These are phyloP conservation scores for Drosophila phalerata DNA, from an alignment of 2,888 invertebrate genomes.

Conservation along the genomic window DNA sequence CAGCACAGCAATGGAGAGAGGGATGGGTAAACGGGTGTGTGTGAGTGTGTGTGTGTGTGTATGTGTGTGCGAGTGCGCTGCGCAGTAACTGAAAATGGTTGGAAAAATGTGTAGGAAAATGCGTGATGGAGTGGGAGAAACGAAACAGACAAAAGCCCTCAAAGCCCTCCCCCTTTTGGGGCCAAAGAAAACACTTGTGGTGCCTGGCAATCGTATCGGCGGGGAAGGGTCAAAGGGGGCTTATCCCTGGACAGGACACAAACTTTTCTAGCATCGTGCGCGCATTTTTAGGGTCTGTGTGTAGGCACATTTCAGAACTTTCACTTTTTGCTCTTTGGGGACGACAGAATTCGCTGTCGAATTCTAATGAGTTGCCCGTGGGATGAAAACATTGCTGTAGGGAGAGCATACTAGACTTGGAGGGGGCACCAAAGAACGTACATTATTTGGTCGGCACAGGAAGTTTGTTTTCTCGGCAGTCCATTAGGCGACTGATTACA, in stretches of 20 bases:
- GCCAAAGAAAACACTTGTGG: slow-evolving; percentile 63
- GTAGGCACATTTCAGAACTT: slow-evolving; percentile 64
- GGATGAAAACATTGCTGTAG: neutral
- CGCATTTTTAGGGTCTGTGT: slow-evolving; percentile 56
- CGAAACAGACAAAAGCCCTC: slow-evolving; percentile 1
- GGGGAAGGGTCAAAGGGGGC: neutral
- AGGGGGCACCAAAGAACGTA: slow-evolving; percentile 11
- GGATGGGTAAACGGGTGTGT: slow-evolving; percentile 36
- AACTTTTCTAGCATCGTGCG: slow-evolving; percentile 48
- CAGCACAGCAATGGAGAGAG: slow-evolving; percentile 13
- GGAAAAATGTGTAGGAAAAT: slow-evolving; percentile 57
- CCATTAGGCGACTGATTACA: slow-evolving; percentile 65
- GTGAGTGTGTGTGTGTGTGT: slow-evolving; percentile 24
- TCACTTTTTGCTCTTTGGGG: slow-evolving; percentile 59
- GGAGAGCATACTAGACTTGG: neutral
- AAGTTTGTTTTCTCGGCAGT: slow-evolving; percentile 62
- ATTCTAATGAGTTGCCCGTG: slow-evolving; percentile 64
- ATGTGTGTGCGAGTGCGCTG: slow-evolving; percentile 57
- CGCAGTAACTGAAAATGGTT: slow-evolving; percentile 36
- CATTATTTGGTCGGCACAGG: slow-evolving; percentile 61
- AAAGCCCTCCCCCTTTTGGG: neutral
- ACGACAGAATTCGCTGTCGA: slow-evolving; percentile 47
- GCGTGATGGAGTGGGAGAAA: slow-evolving; percentile 39
- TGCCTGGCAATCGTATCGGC: slow-evolving; percentile 48
- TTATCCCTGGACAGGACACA: slow-evolving; percentile 28